A percentile compares a stretch with the other conserved stretches of the same genome.
phyloP scores from a whole-genome alignment of 1,140 invertebrate species.

The Rhagoletis zephyria region DNA sequence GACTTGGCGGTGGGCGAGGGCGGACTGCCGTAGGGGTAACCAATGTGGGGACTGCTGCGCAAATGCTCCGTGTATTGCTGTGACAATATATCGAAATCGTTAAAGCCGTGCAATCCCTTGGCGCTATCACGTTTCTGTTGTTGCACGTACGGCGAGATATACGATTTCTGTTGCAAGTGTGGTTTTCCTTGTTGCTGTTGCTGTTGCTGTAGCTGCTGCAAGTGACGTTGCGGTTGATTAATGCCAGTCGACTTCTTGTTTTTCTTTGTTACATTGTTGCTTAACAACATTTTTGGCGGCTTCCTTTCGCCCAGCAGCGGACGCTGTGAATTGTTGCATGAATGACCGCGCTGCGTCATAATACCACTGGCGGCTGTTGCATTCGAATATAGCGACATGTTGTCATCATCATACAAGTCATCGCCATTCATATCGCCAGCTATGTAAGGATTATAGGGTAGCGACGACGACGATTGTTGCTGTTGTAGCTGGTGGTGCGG shows the following conservation, averaged over 20 bases:
- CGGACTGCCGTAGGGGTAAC: conserved; percentile 70
- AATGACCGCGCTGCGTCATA: conserved; percentile 67
- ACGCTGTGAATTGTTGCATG: conserved; percentile 68
- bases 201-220: conserved; percentile 34
- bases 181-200: conserved; percentile 51
- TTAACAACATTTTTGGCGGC: conserved; percentile 59
- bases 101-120: conserved; percentile 69
- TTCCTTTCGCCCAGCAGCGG: conserved; percentile 66
- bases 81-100: conserved; percentile 69
- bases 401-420: conserved; percentile 64
- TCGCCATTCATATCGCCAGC: conserved; percentile 59
- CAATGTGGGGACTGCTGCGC: conserved; percentile 67
- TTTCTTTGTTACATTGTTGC: conserved; percentile 59
- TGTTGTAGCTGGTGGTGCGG: conserved; percentile 59
- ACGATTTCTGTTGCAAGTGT: conserved; percentile 55
- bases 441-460: conserved; percentile 56
- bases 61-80: conserved; percentile 70
- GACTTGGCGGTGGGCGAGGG: conserved; percentile 68
- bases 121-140: conserved; percentile 69
- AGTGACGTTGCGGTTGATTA: conserved; percentile 57
- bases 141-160: conserved; percentile 68
- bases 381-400: conserved; percentile 61
- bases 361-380: conserved; percentile 60
- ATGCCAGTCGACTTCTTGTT: conserved; percentile 52
- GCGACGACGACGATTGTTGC: conserved; percentile 53